Base-by-base conservation (phyloP, 1,140 invertebrate species). In the Riptortus pedestris region DNA sequence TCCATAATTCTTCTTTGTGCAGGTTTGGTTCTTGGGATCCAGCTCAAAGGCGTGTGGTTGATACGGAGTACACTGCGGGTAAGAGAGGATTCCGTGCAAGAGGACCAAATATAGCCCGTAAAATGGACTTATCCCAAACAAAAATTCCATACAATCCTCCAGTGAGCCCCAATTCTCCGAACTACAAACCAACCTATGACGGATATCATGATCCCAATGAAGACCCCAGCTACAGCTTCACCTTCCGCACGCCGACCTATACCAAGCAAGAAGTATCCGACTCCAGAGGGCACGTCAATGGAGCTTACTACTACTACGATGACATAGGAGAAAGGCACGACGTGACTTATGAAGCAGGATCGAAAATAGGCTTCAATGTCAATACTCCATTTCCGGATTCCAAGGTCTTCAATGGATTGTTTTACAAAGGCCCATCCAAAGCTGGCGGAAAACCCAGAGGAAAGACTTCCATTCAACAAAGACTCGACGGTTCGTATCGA, bases 301-400 rank as follows among this genome's bases (percentile, higher is more conserved):
- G 73, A n/a, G 77, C 79, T 55, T 87, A 85, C 70, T 80, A 82
- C 2, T 87, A 79, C 68, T 71, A 85, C 18, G 85, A 87, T 67
- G 84, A 86, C 66, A 78, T 85, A 27, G 85, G 85, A 1, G 83
- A 85, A 69, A 73, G 81, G 1, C 84, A 86, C 70, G 83, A 84
- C 67, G 84, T 87, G 79, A 83, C 5, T n/a, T 87, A 84, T 73
- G 82, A 85, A 22, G 85, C 85, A 0, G 84, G 84, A 0, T 79
- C 83, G 51, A 80, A 82, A 47, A 85, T 81, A 0, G 85, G 85
- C 1, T 87, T 86, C 70, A 82, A 85, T 70, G 83, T 87, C 1
- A 83, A 81, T 55, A 84, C 83, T 55, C 78, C 83, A 1, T 79
- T 81, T 68, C 85, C 85, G 0, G 85, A 87, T 67, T 81, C 79